Evolutionary conservation across 2,113 vertebrate genomes (phyloP).

Genomic region (Enhydra lutris): DNA sequence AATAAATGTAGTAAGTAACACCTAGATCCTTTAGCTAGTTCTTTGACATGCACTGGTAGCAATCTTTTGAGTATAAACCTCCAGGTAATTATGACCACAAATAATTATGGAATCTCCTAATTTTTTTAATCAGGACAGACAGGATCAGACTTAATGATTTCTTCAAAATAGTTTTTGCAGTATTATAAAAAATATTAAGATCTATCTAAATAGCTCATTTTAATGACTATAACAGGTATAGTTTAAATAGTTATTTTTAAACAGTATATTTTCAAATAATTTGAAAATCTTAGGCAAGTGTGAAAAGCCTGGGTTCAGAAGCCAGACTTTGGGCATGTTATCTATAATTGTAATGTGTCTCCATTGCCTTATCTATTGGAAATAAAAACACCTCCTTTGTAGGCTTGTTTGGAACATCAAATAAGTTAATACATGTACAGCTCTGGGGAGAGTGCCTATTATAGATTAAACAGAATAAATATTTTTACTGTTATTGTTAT

Average conservation of each 20-base stretch:
- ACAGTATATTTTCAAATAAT: not conserved
- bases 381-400: not conserved
- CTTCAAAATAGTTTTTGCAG: not conserved
- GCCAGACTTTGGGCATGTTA: not conserved
- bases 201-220: not conserved
- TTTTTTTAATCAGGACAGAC: not conserved
- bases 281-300: not conserved
- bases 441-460: not conserved
- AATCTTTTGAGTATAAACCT: not conserved
- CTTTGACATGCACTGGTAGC: not conserved
- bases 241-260: not conserved
- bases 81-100: not conserved
- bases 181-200: not conserved
- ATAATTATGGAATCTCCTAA: not conserved
- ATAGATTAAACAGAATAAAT: not conserved
- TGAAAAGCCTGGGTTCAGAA: not conserved
- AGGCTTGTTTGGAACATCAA: not conserved
- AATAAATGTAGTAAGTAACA: not conserved
- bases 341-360: not conserved
- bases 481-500: not conserved
- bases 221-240: not conserved
- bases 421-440: not conserved
- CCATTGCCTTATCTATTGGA: not conserved
- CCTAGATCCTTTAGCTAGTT: not conserved
- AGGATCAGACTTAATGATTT: not conserved